Evolutionary conservation across 2,113 vertebrate genomes (phyloP), one percentile per base, ranked within the genome.

Genomic region (Hippolais icterina): DNA sequence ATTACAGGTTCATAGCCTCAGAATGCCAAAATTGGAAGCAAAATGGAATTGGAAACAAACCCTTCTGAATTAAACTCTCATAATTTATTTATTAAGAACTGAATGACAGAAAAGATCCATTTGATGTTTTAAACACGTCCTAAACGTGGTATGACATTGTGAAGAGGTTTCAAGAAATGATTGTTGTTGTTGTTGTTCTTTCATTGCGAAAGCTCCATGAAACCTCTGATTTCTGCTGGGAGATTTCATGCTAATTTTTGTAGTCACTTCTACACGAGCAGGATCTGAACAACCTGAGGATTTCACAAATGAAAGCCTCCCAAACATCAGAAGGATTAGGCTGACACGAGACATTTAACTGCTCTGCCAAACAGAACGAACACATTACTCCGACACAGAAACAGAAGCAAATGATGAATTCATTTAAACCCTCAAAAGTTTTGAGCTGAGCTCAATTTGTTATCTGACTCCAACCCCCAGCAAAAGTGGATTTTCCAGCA

Each of bases 141-240:
- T 44, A 57, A 74, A 65, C 6, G 47, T 33, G 17, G 18, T 54
- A 37, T 63, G 59, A 59, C 63, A 77, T 74, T 49, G 60, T 88
- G 79, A 88, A 70, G 35, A 86, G 61, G 60, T 25, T 95, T 64
- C 37, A 28, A 74, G 56, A 83, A 75, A 74, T 70, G 4, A 70
- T 64, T 1, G 3, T 24, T 39, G 29, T 76, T 39, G 29, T 76
- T 83, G 29, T 76, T 68, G 59, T 77, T 83, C 83, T 83, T 63
- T 44, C 76, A 79, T 2, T 71, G 72, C 53, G 41, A 91, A 93
- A 92, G 79, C 92, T 93, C 83, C 76, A 49, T 83, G 90, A 93
- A 92, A 89, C 64, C 69, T 89, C 47, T 10, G 12, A 71, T 94
- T 97, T 95, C 76, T 86, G 44, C 27, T 27, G 87, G 44, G 56